Evolutionary conservation across 2,797 vertebrate genomes (phyloP).

Genomic region (Rhynchonycteris naso): DNA sequence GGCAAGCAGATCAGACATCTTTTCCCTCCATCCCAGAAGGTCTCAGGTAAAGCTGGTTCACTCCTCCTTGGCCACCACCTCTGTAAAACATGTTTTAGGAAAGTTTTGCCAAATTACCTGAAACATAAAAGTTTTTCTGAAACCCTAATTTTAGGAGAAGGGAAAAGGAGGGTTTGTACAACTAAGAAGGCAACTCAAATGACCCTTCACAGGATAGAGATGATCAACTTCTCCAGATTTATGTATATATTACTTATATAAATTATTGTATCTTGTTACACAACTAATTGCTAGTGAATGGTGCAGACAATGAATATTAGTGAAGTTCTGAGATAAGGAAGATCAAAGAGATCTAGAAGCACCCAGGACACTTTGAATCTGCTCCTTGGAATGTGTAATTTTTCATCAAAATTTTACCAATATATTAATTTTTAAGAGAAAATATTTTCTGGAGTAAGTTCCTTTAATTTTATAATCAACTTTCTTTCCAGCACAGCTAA

Average conservation of each 20-base stretch:
- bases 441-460: conserved; percentile 14
- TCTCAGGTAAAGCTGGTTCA: neutral
- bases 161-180: neutral
- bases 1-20: neutral
- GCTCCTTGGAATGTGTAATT: neutral
- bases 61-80: neutral
- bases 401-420: conserved; percentile 36
- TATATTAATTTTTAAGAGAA: conserved; percentile 45
- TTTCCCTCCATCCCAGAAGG: neutral
- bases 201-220: neutral
- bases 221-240: neutral
- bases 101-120: neutral
- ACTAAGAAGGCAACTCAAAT: neutral
- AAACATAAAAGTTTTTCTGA: neutral
- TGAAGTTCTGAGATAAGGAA: conserved; percentile 21
- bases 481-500: conserved; percentile 26
- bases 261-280: neutral
- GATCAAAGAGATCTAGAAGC: neutral
- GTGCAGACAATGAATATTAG: neutral
- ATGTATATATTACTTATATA: neutral
- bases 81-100: neutral
- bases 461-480: conserved; percentile 9
- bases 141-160: conserved; percentile 16
- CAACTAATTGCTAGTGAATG: neutral
- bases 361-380: neutral